phyloP scores from a whole-genome alignment of 2,113 vertebrate species.

The Lycaon pictus region DNA sequence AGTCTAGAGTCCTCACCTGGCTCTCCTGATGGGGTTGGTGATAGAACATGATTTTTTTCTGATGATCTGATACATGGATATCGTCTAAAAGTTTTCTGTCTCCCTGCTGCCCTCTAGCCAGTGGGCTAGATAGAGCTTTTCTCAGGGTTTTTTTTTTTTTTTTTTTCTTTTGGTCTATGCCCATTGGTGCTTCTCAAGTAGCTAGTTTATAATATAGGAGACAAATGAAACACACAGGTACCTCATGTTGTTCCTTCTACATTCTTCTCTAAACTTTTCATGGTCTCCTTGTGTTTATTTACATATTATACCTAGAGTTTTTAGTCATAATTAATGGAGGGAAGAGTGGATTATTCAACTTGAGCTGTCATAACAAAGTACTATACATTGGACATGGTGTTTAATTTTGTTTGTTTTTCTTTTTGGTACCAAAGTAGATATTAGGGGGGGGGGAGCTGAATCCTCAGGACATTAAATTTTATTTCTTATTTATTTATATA shows the following conservation, averaged over 20 bases:
- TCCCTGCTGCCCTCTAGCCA: neutral
- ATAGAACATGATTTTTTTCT: neutral
- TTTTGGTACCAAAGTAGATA: neutral
- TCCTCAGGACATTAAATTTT: neutral
- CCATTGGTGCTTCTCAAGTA: neutral
- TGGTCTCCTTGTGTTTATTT: neutral
- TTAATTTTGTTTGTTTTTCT: neutral
- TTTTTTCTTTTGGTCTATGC: neutral
- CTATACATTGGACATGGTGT: neutral
- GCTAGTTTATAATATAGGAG: neutral
- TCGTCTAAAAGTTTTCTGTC: neutral
- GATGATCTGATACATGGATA: neutral
- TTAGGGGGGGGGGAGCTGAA: neutral
- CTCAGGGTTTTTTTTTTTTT: too few species aligned
- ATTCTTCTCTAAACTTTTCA: neutral
- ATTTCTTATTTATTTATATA: slow-evolving; percentile 5
- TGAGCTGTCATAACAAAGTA: neutral
- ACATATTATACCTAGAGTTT: neutral
- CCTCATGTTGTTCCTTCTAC: too few species aligned
- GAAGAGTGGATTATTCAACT: neutral
- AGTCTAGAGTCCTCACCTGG: neutral
- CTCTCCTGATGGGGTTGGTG: neutral
- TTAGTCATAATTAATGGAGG: neutral
- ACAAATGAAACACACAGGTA: neutral
- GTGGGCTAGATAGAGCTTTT: neutral